Evolutionary conservation across 2,888 invertebrate genomes (phyloP).

Genomic region (Nymphalis c-album): DNA sequence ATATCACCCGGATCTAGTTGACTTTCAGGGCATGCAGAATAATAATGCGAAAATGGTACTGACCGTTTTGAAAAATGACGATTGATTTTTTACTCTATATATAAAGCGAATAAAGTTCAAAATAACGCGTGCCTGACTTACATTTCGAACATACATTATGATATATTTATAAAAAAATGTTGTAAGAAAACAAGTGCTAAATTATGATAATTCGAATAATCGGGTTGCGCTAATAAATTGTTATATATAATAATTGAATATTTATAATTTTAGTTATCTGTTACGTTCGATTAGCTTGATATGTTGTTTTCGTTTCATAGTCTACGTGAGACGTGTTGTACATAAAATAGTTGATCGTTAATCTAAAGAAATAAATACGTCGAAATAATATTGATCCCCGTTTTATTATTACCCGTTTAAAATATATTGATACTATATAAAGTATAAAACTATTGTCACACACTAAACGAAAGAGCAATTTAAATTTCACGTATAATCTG

Average conservation of each 20-base stretch:
- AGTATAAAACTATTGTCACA: no score
- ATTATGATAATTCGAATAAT: neutral
- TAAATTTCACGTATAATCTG: no score
- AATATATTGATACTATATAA: no score
- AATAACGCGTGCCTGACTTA: no score
- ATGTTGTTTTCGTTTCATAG: slow-evolving; percentile 34
- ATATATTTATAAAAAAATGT: no score
- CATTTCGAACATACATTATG: no score
- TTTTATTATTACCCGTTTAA: slow-evolving; percentile 4
- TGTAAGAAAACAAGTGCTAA: no score
- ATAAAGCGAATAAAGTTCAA: no score
- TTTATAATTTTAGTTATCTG: slow-evolving; percentile 9
- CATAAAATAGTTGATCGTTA: slow-evolving; percentile 16
- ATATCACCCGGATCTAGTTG: slow-evolving; percentile 63
- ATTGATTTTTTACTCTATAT: slow-evolving; percentile 20
- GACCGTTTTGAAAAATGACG: slow-evolving; percentile 46
- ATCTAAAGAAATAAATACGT: slow-evolving; percentile 22
- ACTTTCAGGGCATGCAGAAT: slow-evolving; percentile 55
- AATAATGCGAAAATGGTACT: slow-evolving; percentile 55
- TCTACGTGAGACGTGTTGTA: slow-evolving; percentile 26
- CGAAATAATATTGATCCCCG: neutral
- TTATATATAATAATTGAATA: neutral
- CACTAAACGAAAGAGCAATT: no score
- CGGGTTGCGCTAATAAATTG: neutral
- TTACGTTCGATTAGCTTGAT: slow-evolving; percentile 11